Evolutionary conservation across 1,140 invertebrate species (phyloP).

Genomic region (Lethocerus indicus): DNA sequence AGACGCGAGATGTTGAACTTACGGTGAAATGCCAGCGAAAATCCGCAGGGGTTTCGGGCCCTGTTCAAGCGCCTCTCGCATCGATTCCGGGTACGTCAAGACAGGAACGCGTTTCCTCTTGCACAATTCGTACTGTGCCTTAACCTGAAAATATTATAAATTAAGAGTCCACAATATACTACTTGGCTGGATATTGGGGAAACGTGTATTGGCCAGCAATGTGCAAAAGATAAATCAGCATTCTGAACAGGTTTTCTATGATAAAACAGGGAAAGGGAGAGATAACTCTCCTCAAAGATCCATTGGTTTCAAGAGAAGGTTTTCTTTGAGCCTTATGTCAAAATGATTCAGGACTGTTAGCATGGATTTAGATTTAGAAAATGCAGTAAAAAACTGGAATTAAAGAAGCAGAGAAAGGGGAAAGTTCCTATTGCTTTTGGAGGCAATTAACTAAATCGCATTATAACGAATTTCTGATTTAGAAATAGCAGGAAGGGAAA

Average conservation of each 20-base stretch:
- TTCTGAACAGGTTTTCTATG: background rate
- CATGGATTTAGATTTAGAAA: too few species aligned
- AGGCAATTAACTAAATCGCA: too few species aligned
- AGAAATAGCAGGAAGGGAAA: too few species aligned
- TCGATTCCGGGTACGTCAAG: slow-evolving; percentile 43
- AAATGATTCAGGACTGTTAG: too few species aligned
- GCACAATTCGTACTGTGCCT: slow-evolving; percentile 35
- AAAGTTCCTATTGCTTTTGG: too few species aligned
- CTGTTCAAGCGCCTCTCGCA: slow-evolving; percentile 37
- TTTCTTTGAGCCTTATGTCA: background rate
- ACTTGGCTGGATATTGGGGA: background rate
- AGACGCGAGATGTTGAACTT: too few species aligned
- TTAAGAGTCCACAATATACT: background rate
- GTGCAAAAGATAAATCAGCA: background rate
- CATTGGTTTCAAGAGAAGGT: background rate
- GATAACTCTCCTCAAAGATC: background rate
- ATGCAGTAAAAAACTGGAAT: too few species aligned
- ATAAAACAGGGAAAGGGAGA: too few species aligned
- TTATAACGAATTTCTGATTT: too few species aligned
- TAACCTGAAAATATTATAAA: slow-evolving; percentile 22
- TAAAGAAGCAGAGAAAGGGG: too few species aligned
- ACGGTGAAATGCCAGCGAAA: slow-evolving; percentile 29
- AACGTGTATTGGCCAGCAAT: background rate
- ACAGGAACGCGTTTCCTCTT: slow-evolving; percentile 33
- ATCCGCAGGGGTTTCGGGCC: slow-evolving; percentile 34